These are phyloP conservation scores for Mermis nigrescens DNA, from an alignment of 2,888 invertebrate genomes.

Conservation along the genomic window DNA sequence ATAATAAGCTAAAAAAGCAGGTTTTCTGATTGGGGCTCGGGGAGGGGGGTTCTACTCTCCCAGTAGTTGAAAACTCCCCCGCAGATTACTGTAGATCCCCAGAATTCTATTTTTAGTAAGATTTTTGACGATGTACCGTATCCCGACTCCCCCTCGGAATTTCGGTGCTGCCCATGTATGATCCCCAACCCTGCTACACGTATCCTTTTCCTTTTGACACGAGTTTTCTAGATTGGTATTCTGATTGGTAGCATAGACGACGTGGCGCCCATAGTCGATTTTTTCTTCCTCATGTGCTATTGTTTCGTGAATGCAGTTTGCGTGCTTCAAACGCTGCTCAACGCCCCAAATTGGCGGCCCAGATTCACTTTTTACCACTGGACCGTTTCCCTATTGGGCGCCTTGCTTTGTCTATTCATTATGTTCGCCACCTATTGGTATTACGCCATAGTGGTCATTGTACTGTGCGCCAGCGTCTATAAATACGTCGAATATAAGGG, in stretches of 20 bases:
- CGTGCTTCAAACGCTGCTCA: slow-evolving; percentile 77
- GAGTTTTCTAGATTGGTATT: no score
- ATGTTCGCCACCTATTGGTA: slow-evolving; percentile 98
- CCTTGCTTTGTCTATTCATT: slow-evolving; percentile 73
- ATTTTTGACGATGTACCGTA: no score
- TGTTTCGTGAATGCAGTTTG: slow-evolving; percentile 97
- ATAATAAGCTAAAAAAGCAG: no score
- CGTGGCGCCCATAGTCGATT: slow-evolving; percentile 52
- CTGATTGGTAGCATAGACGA: slow-evolving; percentile 84
- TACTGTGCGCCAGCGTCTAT: slow-evolving; percentile 77
- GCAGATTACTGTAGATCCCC: no score
- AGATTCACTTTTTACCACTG: slow-evolving; percentile 95
- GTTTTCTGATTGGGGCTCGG: no score
- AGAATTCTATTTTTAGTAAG: no score
- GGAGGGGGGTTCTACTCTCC: no score
- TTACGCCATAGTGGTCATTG: slow-evolving; percentile 77
- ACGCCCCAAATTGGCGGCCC: slow-evolving; percentile 92
- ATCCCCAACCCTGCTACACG: no score
- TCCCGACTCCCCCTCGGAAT: no score
- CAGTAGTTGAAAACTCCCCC: no score
- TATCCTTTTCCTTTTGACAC: slow-evolving; percentile 50
- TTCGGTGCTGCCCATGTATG: no score
- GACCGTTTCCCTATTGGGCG: slow-evolving; percentile 68
- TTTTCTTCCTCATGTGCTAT: slow-evolving; percentile 98
- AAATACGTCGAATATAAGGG: slow-evolving; percentile 93